These are phyloP conservation scores for Chironomus riparius DNA, from an alignment of 2,888 invertebrate genomes.

Conservation along the genomic window DNA sequence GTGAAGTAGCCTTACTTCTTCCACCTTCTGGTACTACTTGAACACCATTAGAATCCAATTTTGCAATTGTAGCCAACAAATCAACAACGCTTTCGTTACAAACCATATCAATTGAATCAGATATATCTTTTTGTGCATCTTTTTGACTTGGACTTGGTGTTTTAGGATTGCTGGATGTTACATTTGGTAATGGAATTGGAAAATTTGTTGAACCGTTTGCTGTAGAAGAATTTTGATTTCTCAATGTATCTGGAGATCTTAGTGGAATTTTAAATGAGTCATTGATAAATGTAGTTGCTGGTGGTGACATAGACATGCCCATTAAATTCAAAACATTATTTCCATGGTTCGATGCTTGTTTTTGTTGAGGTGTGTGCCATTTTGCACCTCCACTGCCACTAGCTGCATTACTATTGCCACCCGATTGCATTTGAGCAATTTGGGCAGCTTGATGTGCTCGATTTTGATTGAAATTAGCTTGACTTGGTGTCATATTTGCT, in stretches of 20 bases:
- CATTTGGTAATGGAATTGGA: constrained; percentile 47
- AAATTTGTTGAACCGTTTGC: constrained; percentile 40
- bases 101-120: constrained; percentile 63
- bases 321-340: not conserved
- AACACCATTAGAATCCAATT: constrained; percentile 77
- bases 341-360: constrained; percentile 37
- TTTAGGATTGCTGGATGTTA: constrained; percentile 73
- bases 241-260: constrained; percentile 41
- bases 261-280: constrained; percentile 40
- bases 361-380: constrained; percentile 68
- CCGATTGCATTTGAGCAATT: constrained; percentile 28
- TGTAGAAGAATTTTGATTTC: constrained; percentile 31
- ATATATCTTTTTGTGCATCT: constrained; percentile 50
- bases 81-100: constrained; percentile 79
- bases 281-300: not conserved
- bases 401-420: constrained; percentile 35
- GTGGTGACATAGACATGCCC: constrained; percentile 12
- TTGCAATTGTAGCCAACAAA: constrained; percentile 78
- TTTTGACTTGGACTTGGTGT: constrained; percentile 70
- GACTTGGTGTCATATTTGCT: not conserved
- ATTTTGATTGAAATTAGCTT: not conserved
- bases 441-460: not conserved
- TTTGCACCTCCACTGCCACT: constrained; percentile 47
- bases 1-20: constrained; percentile 47
- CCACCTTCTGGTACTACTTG: constrained; percentile 54